Base-by-base conservation (phyloP, 2,888 invertebrate genomes). In the Orthosia gracilis region DNA sequence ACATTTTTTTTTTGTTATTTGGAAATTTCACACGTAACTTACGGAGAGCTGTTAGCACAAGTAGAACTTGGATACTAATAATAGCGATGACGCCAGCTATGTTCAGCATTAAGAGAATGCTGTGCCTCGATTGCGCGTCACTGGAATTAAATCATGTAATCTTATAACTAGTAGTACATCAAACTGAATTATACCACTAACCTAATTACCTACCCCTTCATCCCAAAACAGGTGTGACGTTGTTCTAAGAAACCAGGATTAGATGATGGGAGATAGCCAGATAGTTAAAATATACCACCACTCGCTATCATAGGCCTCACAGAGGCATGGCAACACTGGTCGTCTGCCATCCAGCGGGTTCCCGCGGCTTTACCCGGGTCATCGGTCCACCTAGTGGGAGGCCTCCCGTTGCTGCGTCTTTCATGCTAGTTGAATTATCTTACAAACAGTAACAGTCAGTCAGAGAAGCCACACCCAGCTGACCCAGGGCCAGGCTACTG, bases 1-100 rank as follows among this genome's bases (percentile, higher is more conserved):
- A n/a, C n/a, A n/a, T n/a, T n/a, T n/a, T 26, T 26, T 26, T 26
- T 26, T 26, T 26, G 26, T 26, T 26, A 4, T 40, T 40, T 40
- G 9, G 40, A 0, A 40, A 40, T 9, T 40, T 40, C 9, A 40
- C 40, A 4, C 1, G 40, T n/a, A 21, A 61, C 91, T 90, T 81
- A 92, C 92, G 76, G 0, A 87, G 54, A 59, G 92, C 92, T 88
- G 91, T 90, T 62, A 93, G 66, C n/a, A 87, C 76, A 4, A 93
- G 85, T n/a, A 90, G n/a, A 26, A 90, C 76, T 5, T 84, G 81
- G 4, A 71, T 61, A 17, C 79, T 54, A 1, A 89, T 4, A 70
- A 90, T 91, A 13, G 68, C 75, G 13, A 91, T 49, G 13, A 88
- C 90, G 23, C 92, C 93, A 17, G 87, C 15, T 54, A 93, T 80